phyloP scores from a whole-genome alignment of 2,888 invertebrate genomes.

The Volucella bombylans region DNA sequence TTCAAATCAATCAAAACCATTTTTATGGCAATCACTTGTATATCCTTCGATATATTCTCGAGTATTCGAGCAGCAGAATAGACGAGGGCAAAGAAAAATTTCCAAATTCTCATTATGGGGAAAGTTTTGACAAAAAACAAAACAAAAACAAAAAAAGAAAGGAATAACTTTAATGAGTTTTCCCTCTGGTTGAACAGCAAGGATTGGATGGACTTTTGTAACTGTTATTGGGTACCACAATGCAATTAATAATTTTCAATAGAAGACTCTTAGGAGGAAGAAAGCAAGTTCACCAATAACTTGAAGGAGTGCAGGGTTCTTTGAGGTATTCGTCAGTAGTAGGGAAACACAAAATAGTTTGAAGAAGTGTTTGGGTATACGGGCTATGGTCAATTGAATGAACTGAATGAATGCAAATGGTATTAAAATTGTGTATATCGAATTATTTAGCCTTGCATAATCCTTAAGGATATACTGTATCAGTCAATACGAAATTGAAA shows the following conservation, averaged over 20 bases:
- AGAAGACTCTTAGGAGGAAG: background rate
- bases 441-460: too few species aligned
- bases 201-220: conserved; percentile 38
- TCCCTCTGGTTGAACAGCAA: conserved; percentile 15
- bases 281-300: conserved; percentile 12
- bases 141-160: too few species aligned
- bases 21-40: conserved; percentile 59
- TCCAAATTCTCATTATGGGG: conserved; percentile 23
- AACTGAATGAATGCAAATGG: too few species aligned
- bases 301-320: background rate
- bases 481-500: too few species aligned
- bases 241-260: conserved; percentile 55
- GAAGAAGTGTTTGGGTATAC: too few species aligned
- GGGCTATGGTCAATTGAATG: too few species aligned
- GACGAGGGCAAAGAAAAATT: background rate
- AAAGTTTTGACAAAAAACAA: conserved; percentile 15
- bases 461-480: too few species aligned
- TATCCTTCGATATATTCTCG: conserved; percentile 37
- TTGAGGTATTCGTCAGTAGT: too few species aligned
- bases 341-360: too few species aligned
- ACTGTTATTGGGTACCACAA: conserved; percentile 41
- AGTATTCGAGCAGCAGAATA: background rate
- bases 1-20: conserved; percentile 32
- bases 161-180: conserved; percentile 41
- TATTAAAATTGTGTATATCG: too few species aligned